These are phyloP conservation scores for Dynastes maya DNA, from an alignment of 2,888 invertebrate genomes.

Conservation along the genomic window DNA sequence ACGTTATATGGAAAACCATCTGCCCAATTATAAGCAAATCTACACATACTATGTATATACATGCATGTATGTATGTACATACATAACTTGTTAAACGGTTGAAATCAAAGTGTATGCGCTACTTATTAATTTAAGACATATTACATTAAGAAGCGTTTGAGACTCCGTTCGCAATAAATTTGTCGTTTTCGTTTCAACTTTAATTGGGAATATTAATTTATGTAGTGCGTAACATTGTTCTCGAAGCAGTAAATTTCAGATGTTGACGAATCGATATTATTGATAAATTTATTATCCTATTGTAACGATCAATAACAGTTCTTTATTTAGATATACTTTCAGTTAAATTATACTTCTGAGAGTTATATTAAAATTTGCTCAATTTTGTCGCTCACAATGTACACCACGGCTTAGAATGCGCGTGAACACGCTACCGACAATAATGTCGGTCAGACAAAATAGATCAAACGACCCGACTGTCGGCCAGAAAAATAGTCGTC, in stretches of 20 bases:
- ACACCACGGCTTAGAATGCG: too few species aligned
- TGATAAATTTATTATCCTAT: conserved; percentile 13
- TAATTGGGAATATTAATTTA: conserved; percentile 44
- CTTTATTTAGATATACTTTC: not conserved
- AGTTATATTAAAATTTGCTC: not conserved
- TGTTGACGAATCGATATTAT: conserved; percentile 18
- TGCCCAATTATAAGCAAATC: conserved; percentile 20
- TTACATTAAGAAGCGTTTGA: conserved; percentile 21
- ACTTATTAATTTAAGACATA: conserved; percentile 13
- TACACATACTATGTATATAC: not conserved
- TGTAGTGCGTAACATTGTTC: conserved; percentile 10
- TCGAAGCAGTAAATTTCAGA: conserved; percentile 29
- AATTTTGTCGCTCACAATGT: too few species aligned
- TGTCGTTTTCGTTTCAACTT: conserved; percentile 37
- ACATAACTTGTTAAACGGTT: not conserved
- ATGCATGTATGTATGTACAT: too few species aligned
- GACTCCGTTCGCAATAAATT: conserved; percentile 23
- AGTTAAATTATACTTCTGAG: not conserved
- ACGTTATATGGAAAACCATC: not conserved
- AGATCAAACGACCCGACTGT: too few species aligned
- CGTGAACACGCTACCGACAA: too few species aligned
- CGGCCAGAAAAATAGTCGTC: too few species aligned
- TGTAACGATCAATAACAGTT: not conserved
- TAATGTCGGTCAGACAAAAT: too few species aligned
- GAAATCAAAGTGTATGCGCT: conserved; percentile 3